Percentiles rank a stretch among this genome's conserved stretches.
These are phyloP conservation scores for Mactromeris polynyma DNA, from an alignment of 2,888 invertebrate genomes.

Conservation along the genomic window DNA sequence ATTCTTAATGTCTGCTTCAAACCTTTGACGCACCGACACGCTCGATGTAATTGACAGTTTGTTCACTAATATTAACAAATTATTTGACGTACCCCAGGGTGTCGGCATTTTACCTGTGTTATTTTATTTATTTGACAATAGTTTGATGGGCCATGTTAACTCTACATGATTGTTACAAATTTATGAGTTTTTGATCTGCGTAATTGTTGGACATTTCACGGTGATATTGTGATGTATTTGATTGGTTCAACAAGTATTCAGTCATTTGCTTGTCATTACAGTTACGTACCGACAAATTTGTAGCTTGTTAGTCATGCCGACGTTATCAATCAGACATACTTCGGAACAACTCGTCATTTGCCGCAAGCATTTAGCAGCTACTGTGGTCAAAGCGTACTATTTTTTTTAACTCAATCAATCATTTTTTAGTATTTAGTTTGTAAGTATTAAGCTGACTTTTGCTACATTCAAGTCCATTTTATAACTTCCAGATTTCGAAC, in stretches of 20 bases:
- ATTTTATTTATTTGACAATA: conserved; percentile 13
- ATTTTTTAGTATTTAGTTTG: too few species aligned
- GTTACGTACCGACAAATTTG: not conserved
- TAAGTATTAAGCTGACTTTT: too few species aligned
- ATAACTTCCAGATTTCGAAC: too few species aligned
- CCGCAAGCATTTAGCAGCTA: not conserved
- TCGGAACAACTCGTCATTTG: not conserved
- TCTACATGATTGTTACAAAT: conserved; percentile 19
- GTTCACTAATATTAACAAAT: not conserved
- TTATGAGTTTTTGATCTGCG: conserved; percentile 18
- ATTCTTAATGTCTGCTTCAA: not conserved
- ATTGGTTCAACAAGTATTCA: not conserved
- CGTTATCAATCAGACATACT: not conserved
- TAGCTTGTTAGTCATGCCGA: conserved; percentile 10
- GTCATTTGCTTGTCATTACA: conserved; percentile 33
- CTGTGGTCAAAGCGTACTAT: not conserved
- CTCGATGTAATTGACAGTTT: not conserved
- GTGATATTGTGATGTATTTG: not conserved
- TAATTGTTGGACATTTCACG: conserved; percentile 12
- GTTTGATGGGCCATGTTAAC: not conserved
- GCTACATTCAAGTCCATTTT: too few species aligned
- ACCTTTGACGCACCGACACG: conserved; percentile 6
- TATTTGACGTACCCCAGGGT: conserved; percentile 23
- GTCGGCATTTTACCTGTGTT: conserved; percentile 22
- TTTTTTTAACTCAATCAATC: too few species aligned